phyloP scores from a whole-genome alignment of 92 coral and sea anemone genomes.

The Phenganax marumi region DNA sequence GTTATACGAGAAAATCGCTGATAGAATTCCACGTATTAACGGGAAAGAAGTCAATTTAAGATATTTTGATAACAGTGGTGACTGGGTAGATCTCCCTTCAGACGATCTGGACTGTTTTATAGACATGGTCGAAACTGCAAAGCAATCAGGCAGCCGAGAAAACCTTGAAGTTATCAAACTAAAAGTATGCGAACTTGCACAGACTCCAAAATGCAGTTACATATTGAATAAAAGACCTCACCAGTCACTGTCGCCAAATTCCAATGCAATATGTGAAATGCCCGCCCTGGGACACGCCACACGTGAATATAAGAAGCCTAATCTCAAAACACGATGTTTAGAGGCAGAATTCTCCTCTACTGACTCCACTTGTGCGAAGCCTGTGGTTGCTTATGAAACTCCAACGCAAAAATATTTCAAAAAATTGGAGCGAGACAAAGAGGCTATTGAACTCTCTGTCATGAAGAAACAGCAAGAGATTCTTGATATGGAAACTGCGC shows the following conservation, averaged over 20 bases:
- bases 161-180: conserved; percentile 44
- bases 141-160: conserved; percentile 21
- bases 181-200: conserved; percentile 37
- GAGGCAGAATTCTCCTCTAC: conserved; percentile 12
- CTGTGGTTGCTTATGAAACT: background rate
- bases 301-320: background rate
- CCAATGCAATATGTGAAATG: too few relatives aligned
- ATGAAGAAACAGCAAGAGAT: conserved; percentile 50
- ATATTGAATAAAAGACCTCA: conserved; percentile 32
- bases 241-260: conserved; percentile 31
- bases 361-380: background rate
- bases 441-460: conserved; percentile 39
- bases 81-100: conserved; percentile 47
- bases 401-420: conserved; percentile 51
- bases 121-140: conserved; percentile 48
- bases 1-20: conserved; percentile 17
- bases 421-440: conserved; percentile 41
- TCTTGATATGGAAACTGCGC: conserved; percentile 29
- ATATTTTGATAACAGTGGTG: conserved; percentile 38
- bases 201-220: conserved; percentile 7
- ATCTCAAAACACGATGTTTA: conserved; percentile 10
- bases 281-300: too few relatives aligned
- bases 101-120: conserved; percentile 57
- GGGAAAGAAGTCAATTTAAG: conserved; percentile 35
- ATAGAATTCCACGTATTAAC: conserved; percentile 13